Base-by-base conservation (phyloP, 2,888 invertebrate genomes). In the Drosophila algonquin region DNA sequence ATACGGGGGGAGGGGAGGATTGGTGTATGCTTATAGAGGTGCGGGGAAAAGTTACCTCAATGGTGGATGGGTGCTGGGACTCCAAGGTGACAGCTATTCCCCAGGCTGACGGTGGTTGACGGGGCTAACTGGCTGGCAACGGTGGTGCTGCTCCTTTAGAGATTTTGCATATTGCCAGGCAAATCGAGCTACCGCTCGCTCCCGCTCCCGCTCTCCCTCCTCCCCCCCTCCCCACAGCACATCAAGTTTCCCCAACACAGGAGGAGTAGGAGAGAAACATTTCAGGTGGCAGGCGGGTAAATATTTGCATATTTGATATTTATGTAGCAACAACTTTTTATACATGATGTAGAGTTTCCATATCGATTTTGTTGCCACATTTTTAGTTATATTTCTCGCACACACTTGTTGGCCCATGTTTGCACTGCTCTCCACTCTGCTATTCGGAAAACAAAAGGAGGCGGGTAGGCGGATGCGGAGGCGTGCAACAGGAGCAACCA, bases 221-320 rank as follows among this genome's bases (percentile, higher is more conserved):
- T 1, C 21, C 21, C 21, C 21, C 21, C 21, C 21, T 21, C 21
- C 21, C 21, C 21, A 30, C 65, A 54, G 24, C 62, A 75, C 59
- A 62, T 68, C 56, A 61, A 70, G 76, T 64, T 71, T 73, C 67
- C 60, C 60, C 75, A 69, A 74, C 81, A 73, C 47, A 51, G 52
- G 44, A 12, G 40, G 27, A 70, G 24, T 5, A 5, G 24, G 59
- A 51, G 30, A 52, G 27, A 70, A 27, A 46, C 69, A 71, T 82
- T 88, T 86, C 87, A 86, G 89, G 87, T 88, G 78, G 81, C 81
- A 73, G 87, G 63, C 74, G 67, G 73, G 75, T 69, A 83, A 83
- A 83, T 83, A 89, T 83, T 83, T 83, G 84, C 83, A 83, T 83
- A 83, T 83, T 89, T 89, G 78, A 83, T 83, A 89, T 89, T 87